A percentile compares a stretch with the other conserved stretches of the same genome.
These are phyloP conservation scores for Fringilla coelebs DNA, from an alignment of 2,797 vertebrate species.

Conservation along the genomic window DNA sequence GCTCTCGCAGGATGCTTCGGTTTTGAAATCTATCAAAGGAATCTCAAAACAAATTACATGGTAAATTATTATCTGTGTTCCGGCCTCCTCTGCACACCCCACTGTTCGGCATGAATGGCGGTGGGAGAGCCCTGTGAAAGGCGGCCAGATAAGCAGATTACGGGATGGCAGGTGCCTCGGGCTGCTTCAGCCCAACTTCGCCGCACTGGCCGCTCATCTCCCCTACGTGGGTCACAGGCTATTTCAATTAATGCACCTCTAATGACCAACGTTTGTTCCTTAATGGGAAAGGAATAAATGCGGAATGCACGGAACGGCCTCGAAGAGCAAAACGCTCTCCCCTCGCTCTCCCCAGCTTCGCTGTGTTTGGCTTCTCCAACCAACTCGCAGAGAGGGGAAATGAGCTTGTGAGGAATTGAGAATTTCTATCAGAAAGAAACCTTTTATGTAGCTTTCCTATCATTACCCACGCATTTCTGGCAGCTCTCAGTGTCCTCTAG, in stretches of 20 bases:
- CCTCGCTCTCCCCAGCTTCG: neutral
- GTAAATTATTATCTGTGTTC: conserved; percentile 57
- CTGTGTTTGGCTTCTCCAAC: neutral
- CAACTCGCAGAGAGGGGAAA: neutral
- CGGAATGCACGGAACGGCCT: neutral
- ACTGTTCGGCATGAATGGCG: conserved; percentile 34
- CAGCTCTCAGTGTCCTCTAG: conserved; percentile 53
- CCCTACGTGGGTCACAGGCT: conserved; percentile 33
- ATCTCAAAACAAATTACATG: conserved; percentile 66
- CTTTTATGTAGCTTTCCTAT: conserved; percentile 63
- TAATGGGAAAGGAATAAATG: neutral
- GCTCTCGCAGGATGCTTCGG: conserved; percentile 55
- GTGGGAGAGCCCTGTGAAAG: conserved; percentile 30
- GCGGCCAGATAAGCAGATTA: conserved; percentile 58
- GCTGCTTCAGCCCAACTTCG: conserved; percentile 40
- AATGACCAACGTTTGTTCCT: conserved; percentile 39
- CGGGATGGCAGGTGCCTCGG: conserved; percentile 40
- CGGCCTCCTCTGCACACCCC: conserved; percentile 27
- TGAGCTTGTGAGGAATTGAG: neutral
- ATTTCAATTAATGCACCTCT: conserved; percentile 43
- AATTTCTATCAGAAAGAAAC: conserved; percentile 39
- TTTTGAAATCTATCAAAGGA: conserved; percentile 67
- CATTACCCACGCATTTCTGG: conserved; percentile 33
- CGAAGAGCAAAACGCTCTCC: neutral
- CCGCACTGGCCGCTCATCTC: neutral